Percentiles rank a stretch among this genome's conserved stretches.
Evolutionary conservation across 1,140 invertebrate genomes (phyloP).

Genomic region (Tetramorium alpestre): DNA sequence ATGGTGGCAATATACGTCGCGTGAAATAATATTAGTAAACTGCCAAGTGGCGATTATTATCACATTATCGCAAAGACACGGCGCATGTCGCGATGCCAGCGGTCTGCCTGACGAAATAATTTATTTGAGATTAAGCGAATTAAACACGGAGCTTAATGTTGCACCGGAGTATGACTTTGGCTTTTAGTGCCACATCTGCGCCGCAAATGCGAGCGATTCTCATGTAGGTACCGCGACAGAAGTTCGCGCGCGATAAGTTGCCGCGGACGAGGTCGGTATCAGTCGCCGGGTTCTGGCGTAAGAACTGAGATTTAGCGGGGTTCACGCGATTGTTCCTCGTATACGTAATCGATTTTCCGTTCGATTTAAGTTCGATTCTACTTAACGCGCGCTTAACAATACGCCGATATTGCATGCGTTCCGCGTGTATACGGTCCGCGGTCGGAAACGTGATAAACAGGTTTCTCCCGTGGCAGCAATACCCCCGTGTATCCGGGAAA

Average conservation of each 20-base stretch:
- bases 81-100: neutral
- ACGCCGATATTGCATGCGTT: constrained; percentile 6
- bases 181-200: neutral
- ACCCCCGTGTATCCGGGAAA: neutral
- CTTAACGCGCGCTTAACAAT: neutral
- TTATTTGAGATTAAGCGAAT: neutral
- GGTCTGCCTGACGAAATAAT: constrained; percentile 7
- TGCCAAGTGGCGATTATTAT: neutral
- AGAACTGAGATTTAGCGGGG: constrained; percentile 26
- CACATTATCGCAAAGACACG: constrained; percentile 2
- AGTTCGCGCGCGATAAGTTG: neutral
- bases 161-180: neutral
- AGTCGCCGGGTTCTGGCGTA: neutral
- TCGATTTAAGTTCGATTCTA: neutral
- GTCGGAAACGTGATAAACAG: constrained; percentile 52
- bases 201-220: neutral
- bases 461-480: constrained; percentile 18
- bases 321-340: constrained; percentile 4
- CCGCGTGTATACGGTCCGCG: neutral
- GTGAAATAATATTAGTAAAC: neutral
- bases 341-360: constrained; percentile 27
- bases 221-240: neutral
- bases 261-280: constrained; percentile 9
- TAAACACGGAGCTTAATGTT: neutral
- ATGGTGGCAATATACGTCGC: neutral